Conservation (phyloP, 2,113 vertebrate species). For the Pseudopipra pipra region DNA sequence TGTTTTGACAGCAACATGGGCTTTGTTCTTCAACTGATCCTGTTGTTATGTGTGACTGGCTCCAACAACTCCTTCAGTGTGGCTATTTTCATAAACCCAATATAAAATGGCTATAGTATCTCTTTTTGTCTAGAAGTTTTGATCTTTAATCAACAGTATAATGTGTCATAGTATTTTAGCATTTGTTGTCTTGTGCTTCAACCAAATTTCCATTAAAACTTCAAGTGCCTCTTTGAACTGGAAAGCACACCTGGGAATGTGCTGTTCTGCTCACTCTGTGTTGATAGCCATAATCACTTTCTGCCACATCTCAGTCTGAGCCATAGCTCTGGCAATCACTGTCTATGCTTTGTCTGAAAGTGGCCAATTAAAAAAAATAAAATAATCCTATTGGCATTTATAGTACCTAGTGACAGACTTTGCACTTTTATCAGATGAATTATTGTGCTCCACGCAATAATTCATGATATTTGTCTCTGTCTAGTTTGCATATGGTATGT, state of each 20-base stretch:
- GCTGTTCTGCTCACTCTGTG: neutral
- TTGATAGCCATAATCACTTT: neutral
- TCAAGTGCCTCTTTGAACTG: neutral
- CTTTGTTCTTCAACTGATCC: neutral
- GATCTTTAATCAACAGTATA: neutral
- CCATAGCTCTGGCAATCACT: neutral
- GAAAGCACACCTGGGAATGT: neutral
- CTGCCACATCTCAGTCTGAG: neutral
- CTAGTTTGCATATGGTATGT: neutral
- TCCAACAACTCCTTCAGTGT: neutral
- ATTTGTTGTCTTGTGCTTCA: neutral
- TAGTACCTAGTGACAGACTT: neutral
- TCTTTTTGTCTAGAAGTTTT: neutral
- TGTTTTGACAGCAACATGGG: neutral
- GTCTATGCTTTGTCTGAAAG: neutral
- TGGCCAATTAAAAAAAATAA: neutral
- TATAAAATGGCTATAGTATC: neutral
- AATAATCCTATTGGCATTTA: neutral
- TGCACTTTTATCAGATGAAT: neutral
- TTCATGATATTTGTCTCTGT: neutral
- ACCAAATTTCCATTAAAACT: slow-evolving; percentile 2
- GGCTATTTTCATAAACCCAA: neutral
- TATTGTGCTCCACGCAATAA: neutral
- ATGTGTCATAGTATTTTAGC: neutral
- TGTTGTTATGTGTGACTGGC: neutral